Percentiles rank a stretch among this genome's conserved stretches.
Conservation (phyloP, 2,888 invertebrate genomes). For the Pomacea canaliculata region DNA sequence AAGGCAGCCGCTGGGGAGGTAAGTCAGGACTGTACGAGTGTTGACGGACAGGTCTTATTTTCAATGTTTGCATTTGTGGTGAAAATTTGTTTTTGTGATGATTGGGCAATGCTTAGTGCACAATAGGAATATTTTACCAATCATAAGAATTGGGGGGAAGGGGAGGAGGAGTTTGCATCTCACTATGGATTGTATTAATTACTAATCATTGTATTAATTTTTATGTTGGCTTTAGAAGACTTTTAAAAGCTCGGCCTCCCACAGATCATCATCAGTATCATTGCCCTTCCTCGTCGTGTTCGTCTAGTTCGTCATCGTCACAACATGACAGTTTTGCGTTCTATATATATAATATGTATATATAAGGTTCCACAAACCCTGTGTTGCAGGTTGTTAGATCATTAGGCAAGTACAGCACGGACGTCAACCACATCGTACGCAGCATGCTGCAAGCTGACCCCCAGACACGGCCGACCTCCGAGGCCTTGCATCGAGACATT, state of each 20-base stretch:
- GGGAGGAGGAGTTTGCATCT: too few relatives aligned
- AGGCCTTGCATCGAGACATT: slow-evolving; percentile 5
- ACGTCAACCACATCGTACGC: background rate
- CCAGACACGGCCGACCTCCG: slow-evolving; percentile 6
- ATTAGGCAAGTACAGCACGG: slow-evolving; percentile 7
- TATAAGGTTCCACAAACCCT: too few relatives aligned
- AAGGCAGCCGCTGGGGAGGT: slow-evolving; percentile 8
- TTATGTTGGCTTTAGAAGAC: too few relatives aligned
- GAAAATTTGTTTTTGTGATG: too few relatives aligned
- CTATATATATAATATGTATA: too few relatives aligned
- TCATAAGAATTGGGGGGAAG: too few relatives aligned
- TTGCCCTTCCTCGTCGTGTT: background rate
- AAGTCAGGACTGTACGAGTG: background rate
- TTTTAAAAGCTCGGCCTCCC: too few relatives aligned
- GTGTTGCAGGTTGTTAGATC: slow-evolving; percentile 8
- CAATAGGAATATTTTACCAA: background rate
- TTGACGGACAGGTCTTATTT: background rate
- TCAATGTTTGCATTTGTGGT: background rate
- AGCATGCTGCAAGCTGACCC: slow-evolving; percentile 10
- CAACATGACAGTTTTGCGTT: background rate
- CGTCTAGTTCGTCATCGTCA: background rate
- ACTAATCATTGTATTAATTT: too few relatives aligned
- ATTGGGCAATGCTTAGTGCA: background rate
- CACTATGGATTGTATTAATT: too few relatives aligned
- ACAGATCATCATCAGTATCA: too few relatives aligned